Conservation (phyloP, 2,888 invertebrate genomes). For the Hirtodrosophila trivittata region DNA sequence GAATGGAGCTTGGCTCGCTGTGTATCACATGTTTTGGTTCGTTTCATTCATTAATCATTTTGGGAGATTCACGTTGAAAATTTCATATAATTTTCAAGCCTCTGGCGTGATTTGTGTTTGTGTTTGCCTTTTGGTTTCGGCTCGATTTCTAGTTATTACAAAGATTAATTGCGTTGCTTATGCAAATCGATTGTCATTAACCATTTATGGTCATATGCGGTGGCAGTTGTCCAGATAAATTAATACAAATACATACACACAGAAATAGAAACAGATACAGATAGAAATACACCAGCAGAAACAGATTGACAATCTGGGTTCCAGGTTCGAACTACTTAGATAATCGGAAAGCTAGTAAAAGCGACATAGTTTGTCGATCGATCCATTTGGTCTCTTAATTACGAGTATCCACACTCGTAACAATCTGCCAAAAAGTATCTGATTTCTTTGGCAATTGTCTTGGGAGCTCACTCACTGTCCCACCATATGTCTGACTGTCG, state of each 20-base stretch:
- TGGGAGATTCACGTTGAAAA: conserved; percentile 64
- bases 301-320: no score
- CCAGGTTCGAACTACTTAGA: not conserved
- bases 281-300: conserved; percentile 1
- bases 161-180: conserved; percentile 76
- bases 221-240: conserved; percentile 57
- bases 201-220: conserved; percentile 69
- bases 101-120: conserved; percentile 55
- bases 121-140: conserved; percentile 45
- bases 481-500: conserved; percentile 14
- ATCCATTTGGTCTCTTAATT: not conserved
- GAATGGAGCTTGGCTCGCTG: conserved; percentile 19
- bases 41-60: conserved; percentile 70
- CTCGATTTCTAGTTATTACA: conserved; percentile 73
- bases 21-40: conserved; percentile 21
- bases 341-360: not conserved
- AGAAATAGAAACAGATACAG: conserved; percentile 8
- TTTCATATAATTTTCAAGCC: conserved; percentile 63
- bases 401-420: not conserved
- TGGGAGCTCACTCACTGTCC: conserved; percentile 13
- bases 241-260: conserved; percentile 21
- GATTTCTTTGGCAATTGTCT: conserved; percentile 51
- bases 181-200: conserved; percentile 80
- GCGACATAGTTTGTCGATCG: conserved; percentile 43
- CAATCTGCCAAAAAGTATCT: conserved; percentile 62